Evolutionary conservation across 2,888 invertebrate genomes (phyloP).

Genomic region (Hypomecis punctinalis): DNA sequence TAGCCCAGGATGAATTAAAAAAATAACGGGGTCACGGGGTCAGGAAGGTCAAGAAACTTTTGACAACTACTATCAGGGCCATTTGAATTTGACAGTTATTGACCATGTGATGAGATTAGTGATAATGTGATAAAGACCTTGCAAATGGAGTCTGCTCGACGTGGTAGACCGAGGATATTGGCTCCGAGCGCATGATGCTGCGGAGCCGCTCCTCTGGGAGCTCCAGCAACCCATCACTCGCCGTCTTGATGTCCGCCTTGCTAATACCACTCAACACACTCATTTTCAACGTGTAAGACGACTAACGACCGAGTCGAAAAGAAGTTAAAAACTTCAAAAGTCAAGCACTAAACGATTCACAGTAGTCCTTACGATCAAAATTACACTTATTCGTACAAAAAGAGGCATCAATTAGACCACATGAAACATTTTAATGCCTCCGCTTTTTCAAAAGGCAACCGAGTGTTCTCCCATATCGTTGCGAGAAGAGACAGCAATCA

Average conservation of each 20-base stretch:
- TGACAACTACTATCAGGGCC: constrained; percentile 42
- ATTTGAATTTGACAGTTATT: constrained; percentile 42
- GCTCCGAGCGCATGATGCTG: constrained; percentile 88
- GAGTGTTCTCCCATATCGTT: constrained; percentile 83
- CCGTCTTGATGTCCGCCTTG: constrained; percentile 84
- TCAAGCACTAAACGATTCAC: constrained; percentile 79
- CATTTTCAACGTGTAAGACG: constrained; percentile 82
- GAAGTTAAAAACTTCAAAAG: constrained; percentile 66
- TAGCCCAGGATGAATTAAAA: constrained; percentile 22
- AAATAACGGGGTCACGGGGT: constrained; percentile 36
- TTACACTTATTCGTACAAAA: constrained; percentile 78
- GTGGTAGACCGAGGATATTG: constrained; percentile 91
- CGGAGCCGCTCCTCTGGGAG: constrained; percentile 88
- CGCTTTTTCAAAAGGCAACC: constrained; percentile 81
- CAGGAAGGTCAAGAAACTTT: constrained; percentile 39
- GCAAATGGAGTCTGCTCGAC: constrained; percentile 94
- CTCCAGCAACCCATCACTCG: constrained; percentile 90
- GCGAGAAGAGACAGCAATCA: constrained; percentile 82
- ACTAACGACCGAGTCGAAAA: constrained; percentile 75
- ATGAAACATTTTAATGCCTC: constrained; percentile 84
- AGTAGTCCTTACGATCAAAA: constrained; percentile 79
- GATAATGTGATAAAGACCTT: constrained; percentile 81
- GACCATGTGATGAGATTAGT: constrained; percentile 23
- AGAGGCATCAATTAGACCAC: constrained; percentile 79
- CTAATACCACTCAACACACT: constrained; percentile 83